Evolutionary conservation across 2,888 invertebrate genomes (phyloP), one percentile per base, ranked within the genome.

Genomic region (Stomorhina lunata): DNA sequence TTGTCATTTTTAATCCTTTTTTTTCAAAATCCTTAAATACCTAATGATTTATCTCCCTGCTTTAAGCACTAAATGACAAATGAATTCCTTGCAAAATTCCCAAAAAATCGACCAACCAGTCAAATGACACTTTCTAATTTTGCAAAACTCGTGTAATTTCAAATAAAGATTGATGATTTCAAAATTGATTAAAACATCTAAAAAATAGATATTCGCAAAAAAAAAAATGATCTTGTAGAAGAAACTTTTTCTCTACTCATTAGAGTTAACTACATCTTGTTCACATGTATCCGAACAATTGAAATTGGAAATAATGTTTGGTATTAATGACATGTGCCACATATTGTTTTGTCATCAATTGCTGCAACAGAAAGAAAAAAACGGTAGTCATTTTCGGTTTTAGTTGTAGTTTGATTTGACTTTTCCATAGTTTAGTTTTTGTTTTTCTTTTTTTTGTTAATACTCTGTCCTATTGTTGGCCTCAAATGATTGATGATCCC

Each of bases 261-360:
- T 65, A 59, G 55, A 45, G 45, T 12, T 55, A 53, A 12, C 55
- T n/a, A 27, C 27, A 27, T n/a, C n/a, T n/a, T n/a, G n/a, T n/a
- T n/a, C 4, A 2, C 45, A 22, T 12, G 22, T 22, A 22, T 5
- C 12, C 15, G 27, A 50, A 40, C 37, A 15, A 55, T 29, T 40
- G 57, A n/a, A n/a, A 71, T 34, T 45, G 45, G 43, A 32, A 57
- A 57, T 57, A 20, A 7, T 61, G 17, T 22, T 4, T 50, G 53
- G 22, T 17, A 55, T n/a, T 32, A 66, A 50, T 81, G 81, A 81
- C 81, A 81, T 78, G 77, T 81, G 81, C 81, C 81, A 63, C 81
- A 81, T 81, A 81, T 81, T 81, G 81, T 81, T 81, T 81, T 81
- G 81, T 81, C 81, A 81, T 81, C 77, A 78, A 78, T 81, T 63